Evolutionary conservation across 1,140 invertebrate species (phyloP).

Genomic region (Dendrolimus kikuchii): DNA sequence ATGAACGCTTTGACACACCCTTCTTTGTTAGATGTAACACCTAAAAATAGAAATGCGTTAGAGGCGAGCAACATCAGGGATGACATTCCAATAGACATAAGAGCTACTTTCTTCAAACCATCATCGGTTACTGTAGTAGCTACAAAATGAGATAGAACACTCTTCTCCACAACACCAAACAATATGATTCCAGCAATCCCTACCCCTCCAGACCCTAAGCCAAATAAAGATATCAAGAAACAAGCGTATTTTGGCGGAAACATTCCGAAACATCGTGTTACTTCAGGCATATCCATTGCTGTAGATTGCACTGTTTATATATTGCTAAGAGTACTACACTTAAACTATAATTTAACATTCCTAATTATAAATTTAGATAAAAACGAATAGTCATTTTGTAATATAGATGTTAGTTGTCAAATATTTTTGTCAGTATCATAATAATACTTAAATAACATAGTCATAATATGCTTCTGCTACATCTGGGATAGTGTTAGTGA

Average conservation of each 20-base stretch:
- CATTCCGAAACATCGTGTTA: slow-evolving; percentile 24
- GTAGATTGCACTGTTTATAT: slow-evolving; percentile 4
- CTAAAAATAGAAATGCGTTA: slow-evolving; percentile 25
- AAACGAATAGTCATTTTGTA: background rate
- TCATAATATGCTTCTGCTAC: too few relatives aligned
- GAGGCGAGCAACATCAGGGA: slow-evolving; percentile 26
- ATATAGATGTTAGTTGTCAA: slow-evolving; percentile 1
- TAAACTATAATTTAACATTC: too few relatives aligned
- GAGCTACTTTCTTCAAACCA: slow-evolving; percentile 26
- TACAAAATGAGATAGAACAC: slow-evolving; percentile 12
- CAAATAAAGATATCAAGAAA: slow-evolving; percentile 33
- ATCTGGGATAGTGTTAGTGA: too few relatives aligned
- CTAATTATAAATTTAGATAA: too few relatives aligned
- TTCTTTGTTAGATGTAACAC: slow-evolving; percentile 10
- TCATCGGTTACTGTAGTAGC: slow-evolving; percentile 12
- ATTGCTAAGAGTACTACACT: background rate
- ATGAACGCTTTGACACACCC: slow-evolving; percentile 10
- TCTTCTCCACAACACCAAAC: slow-evolving; percentile 29
- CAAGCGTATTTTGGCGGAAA: slow-evolving; percentile 29
- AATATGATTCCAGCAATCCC: slow-evolving; percentile 29
- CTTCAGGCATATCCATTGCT: slow-evolving; percentile 31
- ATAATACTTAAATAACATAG: background rate
- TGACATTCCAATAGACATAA: slow-evolving; percentile 26
- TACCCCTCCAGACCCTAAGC: slow-evolving; percentile 21
- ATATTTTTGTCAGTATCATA: too few relatives aligned